Conservation (phyloP, 2,113 vertebrate genomes). For the Megaleporinus macrocephalus region DNA sequence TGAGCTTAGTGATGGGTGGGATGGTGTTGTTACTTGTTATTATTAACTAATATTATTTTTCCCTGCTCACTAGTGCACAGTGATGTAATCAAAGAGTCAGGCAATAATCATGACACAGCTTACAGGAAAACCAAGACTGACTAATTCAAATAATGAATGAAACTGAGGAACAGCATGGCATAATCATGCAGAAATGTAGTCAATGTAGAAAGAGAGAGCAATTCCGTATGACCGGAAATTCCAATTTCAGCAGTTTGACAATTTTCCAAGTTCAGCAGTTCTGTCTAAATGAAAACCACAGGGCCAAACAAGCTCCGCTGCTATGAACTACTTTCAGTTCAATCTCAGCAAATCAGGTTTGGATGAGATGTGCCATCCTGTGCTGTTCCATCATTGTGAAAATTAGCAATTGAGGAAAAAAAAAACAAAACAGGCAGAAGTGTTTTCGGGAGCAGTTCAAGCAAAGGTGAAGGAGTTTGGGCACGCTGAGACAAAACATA, state of each 20-base stretch:
- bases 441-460: slow-evolving; percentile 20
- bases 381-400: neutral
- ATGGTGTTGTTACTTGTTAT: no score
- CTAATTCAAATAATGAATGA: no score
- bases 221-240: neutral
- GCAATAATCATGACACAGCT: no score
- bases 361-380: neutral
- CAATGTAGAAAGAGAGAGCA: neutral
- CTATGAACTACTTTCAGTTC: neutral
- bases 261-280: no score
- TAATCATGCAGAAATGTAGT: neutral
- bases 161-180: neutral
- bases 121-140: no score
- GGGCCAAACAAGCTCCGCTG: neutral
- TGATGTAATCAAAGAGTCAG: no score
- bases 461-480: slow-evolving; percentile 14
- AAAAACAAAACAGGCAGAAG: neutral
- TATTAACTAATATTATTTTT: no score
- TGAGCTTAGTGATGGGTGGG: no score
- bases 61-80: no score
- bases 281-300: neutral
- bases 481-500: slow-evolving; percentile 8
- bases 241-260: slow-evolving; percentile 10
- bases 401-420: neutral
- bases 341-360: neutral